Evolutionary conservation across 2,797 vertebrate species (phyloP).

Genomic region (Gadopsis marmoratus): DNA sequence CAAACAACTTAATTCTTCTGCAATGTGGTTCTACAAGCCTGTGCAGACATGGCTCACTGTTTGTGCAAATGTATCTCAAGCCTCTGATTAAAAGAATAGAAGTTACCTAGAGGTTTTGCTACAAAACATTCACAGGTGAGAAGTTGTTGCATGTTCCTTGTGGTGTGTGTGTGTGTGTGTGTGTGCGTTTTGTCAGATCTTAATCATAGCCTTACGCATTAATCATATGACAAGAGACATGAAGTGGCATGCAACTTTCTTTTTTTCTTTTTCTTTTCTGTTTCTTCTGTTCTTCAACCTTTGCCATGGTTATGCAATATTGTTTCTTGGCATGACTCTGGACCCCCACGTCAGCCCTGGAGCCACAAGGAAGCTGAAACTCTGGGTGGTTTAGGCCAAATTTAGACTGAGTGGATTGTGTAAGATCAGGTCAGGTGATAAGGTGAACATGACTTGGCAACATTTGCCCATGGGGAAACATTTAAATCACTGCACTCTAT

Average conservation of each 20-base stretch:
- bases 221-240: slow-evolving; percentile 11
- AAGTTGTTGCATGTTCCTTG: not conserved
- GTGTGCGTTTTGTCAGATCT: slow-evolving; percentile 11
- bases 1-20: not conserved
- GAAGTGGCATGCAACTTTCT: slow-evolving; percentile 6
- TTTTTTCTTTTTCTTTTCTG: not conserved
- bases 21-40: not conserved
- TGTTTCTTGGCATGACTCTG: slow-evolving; percentile 37
- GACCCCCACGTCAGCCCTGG: slow-evolving; percentile 32
- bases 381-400: slow-evolving; percentile 46
- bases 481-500: slow-evolving; percentile 34
- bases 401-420: slow-evolving; percentile 63
- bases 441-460: slow-evolving; percentile 42
- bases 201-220: slow-evolving; percentile 8
- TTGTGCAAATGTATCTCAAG: not conserved
- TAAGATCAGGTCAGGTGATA: slow-evolving; percentile 53
- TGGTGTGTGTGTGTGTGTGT: not conserved
- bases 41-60: not conserved
- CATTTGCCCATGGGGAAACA: slow-evolving; percentile 29
- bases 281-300: slow-evolving; percentile 25
- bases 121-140: not conserved
- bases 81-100: not conserved
- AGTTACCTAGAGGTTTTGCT: not conserved
- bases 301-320: slow-evolving; percentile 56
- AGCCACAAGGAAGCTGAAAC: slow-evolving; percentile 43